Percentiles rank a stretch among this genome's conserved stretches.
phyloP scores from a whole-genome alignment of 2,113 vertebrate species.

The Protobothrops mucrosquamatus region DNA sequence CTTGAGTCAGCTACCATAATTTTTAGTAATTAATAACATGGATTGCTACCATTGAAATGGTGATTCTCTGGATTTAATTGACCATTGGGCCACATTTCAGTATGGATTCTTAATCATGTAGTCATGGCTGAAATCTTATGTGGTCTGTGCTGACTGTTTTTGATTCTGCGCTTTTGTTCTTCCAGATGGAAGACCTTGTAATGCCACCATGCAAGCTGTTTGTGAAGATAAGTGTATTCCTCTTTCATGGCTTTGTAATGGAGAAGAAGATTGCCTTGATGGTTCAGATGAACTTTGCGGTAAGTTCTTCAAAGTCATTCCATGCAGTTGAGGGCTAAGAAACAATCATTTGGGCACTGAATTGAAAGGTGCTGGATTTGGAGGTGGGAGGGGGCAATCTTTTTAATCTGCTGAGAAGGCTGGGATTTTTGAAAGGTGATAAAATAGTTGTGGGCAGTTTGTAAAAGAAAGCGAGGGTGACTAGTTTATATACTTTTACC shows the following conservation, averaged over 20 bases:
- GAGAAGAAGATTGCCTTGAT: conserved; percentile 64
- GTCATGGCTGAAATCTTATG: not conserved
- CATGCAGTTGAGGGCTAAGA: not conserved
- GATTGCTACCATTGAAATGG: not conserved
- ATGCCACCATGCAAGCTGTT: conserved; percentile 42
- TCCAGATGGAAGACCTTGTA: conserved; percentile 41
- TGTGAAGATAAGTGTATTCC: conserved; percentile 65
- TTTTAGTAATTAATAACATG: not conserved
- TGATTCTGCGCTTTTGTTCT: not conserved
- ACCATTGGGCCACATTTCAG: not conserved
- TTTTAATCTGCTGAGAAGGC: not conserved
- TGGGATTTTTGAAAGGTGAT: not conserved
- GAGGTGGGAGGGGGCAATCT: not conserved
- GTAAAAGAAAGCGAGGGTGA: not conserved
- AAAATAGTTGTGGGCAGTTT: not conserved
- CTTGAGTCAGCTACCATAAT: not conserved
- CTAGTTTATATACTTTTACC: not conserved
- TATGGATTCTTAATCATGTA: not conserved
- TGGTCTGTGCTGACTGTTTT: not conserved
- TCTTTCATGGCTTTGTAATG: conserved; percentile 70
- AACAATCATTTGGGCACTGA: not conserved
- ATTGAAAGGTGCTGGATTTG: not conserved
- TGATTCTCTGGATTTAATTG: not conserved
- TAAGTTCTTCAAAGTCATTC: conserved; percentile 4
- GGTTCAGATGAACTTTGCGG: conserved; percentile 66